Base-by-base conservation (phyloP, 64 coral and sea anemone species). In the Orbicella faveolata region DNA sequence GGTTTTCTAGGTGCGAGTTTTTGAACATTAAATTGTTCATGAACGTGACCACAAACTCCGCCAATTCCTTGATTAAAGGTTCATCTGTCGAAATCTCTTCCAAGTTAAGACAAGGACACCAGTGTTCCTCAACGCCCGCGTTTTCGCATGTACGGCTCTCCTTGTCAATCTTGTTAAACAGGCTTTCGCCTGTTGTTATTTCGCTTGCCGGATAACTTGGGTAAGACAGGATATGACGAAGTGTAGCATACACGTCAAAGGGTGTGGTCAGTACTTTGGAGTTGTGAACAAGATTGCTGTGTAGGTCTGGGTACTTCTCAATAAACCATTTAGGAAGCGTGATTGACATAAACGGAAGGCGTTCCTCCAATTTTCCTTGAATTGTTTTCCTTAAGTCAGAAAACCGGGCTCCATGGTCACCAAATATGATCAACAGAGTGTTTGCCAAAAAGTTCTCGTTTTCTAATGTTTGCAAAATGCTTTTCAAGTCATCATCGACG, bases 311-410 rank as follows among this genome's bases (percentile, higher is more conserved):
- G 34, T 83, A 75, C 12, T 89, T 80, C 12, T 72, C 55, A 23
- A 34, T 33, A 55, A 93, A 75, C 92, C 92, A 93, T 51, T 74
- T 52, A 11, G 92, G 92, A 30, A 88, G 34, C 2, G 92, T 83
- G 25, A 93, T 34, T 12, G 86, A 89, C 61, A 93, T 34, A 18
- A 62, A 82, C 18, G 91, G 91, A 23, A 93, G 68, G 44, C 91
- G 62, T 51, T 93, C 91, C 39, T 93, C 86, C 0, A 93, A 87
- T 89, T 93, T 93, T 14, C 92, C 92, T 37, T 93, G 86, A 17
- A 89, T 89, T 33, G 92, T 89, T 26, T 88, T 93, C 36, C 92
- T 74, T 9, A 81, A 17, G 16, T 53, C 86, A 11, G 61, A 69
- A 76, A 74, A 78, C 30, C 92, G 77, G 4, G 26, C 35, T 23